Percentiles rank a stretch among this genome's conserved stretches.
These are phyloP conservation scores for Drosophila lacertosa DNA, from an alignment of 1,140 invertebrate species.

Conservation along the genomic window DNA sequence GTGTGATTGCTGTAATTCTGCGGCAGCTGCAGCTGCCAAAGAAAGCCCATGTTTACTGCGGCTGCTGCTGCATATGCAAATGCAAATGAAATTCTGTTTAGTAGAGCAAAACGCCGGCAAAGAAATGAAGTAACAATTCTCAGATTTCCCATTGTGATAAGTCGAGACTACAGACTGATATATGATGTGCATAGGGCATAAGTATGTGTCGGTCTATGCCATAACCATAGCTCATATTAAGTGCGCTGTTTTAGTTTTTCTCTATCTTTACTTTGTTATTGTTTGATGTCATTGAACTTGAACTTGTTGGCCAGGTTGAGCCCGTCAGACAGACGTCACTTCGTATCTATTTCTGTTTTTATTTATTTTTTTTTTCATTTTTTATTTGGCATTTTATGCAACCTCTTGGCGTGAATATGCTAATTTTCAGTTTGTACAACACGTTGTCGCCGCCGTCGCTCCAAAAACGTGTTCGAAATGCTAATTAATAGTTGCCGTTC, in stretches of 20 bases:
- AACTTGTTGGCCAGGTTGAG: slow-evolving; percentile 50
- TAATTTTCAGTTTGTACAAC: slow-evolving; percentile 74
- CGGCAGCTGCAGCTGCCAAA: slow-evolving; percentile 7
- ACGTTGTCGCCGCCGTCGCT: slow-evolving; percentile 50
- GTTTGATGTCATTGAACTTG: slow-evolving; percentile 80
- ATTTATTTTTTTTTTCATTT: slow-evolving; percentile 41
- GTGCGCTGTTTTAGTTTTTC: background rate
- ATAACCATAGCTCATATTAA: slow-evolving; percentile 42
- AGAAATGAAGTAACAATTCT: slow-evolving; percentile 63
- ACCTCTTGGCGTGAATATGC: slow-evolving; percentile 74
- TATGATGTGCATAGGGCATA: slow-evolving; percentile 9
- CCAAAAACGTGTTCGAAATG: slow-evolving; percentile 76
- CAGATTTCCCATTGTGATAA: slow-evolving; percentile 69
- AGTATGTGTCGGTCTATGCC: slow-evolving; percentile 20
- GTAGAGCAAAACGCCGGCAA: slow-evolving; percentile 70
- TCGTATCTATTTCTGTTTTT: slow-evolving; percentile 23
- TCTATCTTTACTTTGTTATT: slow-evolving; percentile 54
- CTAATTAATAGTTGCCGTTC: slow-evolving; percentile 56
- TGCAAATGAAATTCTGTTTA: slow-evolving; percentile 75
- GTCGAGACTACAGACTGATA: slow-evolving; percentile 4
- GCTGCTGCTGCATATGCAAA: slow-evolving; percentile 20
- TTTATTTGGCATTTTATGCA: slow-evolving; percentile 65
- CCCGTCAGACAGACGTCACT: slow-evolving; percentile 29
- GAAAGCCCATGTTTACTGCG: background rate
- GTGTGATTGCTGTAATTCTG: slow-evolving; percentile 71